Evolutionary conservation across 2,888 invertebrate species (phyloP).

Genomic region (Nephrotoma flavescens): DNA sequence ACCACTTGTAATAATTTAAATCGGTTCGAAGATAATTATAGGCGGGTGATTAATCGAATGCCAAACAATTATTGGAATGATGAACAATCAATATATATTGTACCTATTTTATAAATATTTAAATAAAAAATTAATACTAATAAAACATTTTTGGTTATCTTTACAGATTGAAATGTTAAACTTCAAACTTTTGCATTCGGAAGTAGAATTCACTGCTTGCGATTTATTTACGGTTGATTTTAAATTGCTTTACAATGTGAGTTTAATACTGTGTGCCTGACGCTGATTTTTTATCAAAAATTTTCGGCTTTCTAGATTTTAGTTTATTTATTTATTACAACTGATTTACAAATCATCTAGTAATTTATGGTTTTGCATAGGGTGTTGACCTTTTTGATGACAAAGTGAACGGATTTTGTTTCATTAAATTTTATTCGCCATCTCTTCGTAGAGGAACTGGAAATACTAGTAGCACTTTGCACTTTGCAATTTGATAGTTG

Average conservation of each 20-base stretch:
- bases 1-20: neutral
- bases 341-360: too few relatives aligned
- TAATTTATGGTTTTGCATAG: too few relatives aligned
- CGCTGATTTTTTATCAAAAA: too few relatives aligned
- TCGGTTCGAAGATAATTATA: neutral
- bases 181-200: neutral
- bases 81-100: neutral
- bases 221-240: neutral
- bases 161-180: neutral
- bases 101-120: neutral
- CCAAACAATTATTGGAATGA: neutral
- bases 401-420: too few relatives aligned
- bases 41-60: neutral
- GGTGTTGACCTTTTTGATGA: too few relatives aligned
- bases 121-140: neutral
- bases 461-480: too few relatives aligned
- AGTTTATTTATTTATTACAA: too few relatives aligned
- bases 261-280: neutral
- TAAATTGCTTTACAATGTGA: neutral
- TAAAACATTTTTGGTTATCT: neutral
- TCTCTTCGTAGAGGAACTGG: too few relatives aligned
- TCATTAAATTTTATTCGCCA: too few relatives aligned
- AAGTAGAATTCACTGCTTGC: neutral
- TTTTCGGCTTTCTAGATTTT: too few relatives aligned
- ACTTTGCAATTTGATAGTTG: too few relatives aligned